phyloP scores from a whole-genome alignment of 2,888 invertebrate genomes.

The Lithophane leautieri region DNA sequence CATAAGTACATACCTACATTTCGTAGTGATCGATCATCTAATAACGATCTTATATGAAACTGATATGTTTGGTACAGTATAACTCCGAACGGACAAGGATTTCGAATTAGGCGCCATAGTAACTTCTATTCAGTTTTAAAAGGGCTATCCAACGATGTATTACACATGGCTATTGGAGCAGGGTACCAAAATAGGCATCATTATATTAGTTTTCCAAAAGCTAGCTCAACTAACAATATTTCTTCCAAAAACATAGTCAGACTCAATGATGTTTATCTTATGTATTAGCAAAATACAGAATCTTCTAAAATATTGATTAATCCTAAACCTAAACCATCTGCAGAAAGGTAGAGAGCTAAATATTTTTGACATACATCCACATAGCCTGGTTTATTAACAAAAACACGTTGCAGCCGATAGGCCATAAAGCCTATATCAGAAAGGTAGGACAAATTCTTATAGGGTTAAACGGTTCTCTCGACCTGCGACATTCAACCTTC shows the following conservation, averaged over 20 bases:
- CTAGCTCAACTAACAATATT: background rate
- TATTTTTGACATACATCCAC: constrained; percentile 30
- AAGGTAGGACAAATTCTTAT: constrained; percentile 61
- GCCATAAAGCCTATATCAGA: constrained; percentile 51
- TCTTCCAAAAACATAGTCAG: background rate
- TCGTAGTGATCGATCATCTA: too few relatives aligned
- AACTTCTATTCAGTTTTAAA: too few relatives aligned
- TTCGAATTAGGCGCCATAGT: too few relatives aligned
- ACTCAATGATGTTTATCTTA: too few relatives aligned
- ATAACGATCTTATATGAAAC: too few relatives aligned
- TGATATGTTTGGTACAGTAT: too few relatives aligned
- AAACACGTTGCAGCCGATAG: constrained; percentile 52
- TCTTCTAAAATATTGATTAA: constrained; percentile 4
- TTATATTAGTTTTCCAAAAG: background rate
- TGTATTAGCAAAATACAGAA: background rate
- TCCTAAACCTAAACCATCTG: background rate
- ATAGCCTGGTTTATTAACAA: constrained; percentile 59
- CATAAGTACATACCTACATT: too few relatives aligned
- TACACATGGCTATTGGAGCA: too few relatives aligned
- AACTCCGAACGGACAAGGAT: too few relatives aligned
- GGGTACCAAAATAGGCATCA: too few relatives aligned
- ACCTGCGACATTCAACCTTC: constrained; percentile 64
- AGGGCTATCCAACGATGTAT: too few relatives aligned
- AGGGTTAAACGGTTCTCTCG: constrained; percentile 62
- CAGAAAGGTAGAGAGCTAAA: background rate